phyloP scores from a whole-genome alignment of 2,113 vertebrate genomes.

The Bettongia penicillata region DNA sequence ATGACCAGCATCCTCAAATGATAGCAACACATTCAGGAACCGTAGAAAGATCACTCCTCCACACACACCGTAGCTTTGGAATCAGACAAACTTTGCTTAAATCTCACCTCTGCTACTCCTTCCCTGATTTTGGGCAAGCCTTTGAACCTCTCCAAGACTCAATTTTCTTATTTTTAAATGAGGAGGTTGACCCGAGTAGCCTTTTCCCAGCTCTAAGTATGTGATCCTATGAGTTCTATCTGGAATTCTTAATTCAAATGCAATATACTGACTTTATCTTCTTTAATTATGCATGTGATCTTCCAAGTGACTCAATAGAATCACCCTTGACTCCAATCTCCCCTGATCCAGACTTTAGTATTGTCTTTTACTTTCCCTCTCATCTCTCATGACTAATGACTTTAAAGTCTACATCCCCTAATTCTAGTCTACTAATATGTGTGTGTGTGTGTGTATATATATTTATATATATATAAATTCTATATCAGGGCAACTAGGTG shows the following conservation, averaged over 20 bases:
- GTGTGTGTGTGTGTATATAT: background rate
- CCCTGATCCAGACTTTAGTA: background rate
- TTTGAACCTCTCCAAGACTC: too few species aligned
- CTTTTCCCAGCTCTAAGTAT: background rate
- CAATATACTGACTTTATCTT: background rate
- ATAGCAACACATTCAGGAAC: background rate
- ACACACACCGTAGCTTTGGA: too few species aligned
- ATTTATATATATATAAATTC: background rate
- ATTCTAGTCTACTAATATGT: background rate
- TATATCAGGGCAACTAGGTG: background rate
- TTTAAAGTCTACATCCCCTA: background rate
- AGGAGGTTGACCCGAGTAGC: too few species aligned
- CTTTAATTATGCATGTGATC: background rate
- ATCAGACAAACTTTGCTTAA: too few species aligned
- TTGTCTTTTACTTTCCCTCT: background rate
- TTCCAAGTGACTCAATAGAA: background rate
- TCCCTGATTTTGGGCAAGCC: too few species aligned
- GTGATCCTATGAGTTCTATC: background rate
- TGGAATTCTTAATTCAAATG: background rate
- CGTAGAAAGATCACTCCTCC: too few species aligned
- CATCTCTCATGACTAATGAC: background rate
- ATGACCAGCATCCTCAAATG: background rate
- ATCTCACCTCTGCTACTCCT: too few species aligned
- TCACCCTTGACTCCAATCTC: background rate
- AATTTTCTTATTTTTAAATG: too few species aligned